Evolutionary conservation across 2,888 invertebrate species (phyloP).

Genomic region (Syrphus vitripennis): DNA sequence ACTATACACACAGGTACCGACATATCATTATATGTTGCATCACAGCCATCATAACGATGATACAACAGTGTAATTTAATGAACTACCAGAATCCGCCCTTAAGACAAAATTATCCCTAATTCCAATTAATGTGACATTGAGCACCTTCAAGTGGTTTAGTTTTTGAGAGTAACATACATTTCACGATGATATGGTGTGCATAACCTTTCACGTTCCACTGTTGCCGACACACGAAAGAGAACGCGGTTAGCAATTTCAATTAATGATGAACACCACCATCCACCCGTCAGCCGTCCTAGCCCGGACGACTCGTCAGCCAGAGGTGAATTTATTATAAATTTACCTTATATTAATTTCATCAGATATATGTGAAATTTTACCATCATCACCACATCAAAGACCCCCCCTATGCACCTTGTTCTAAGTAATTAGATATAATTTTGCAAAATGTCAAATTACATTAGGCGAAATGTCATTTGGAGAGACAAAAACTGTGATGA

Average conservation of each 20-base stretch:
- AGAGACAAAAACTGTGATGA: not conserved
- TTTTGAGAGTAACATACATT: not conserved
- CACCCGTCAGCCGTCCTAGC: too few species aligned
- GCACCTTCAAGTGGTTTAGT: constrained; percentile 18
- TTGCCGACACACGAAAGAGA: not conserved
- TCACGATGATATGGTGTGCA: not conserved
- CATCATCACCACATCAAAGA: not conserved
- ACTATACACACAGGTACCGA: not conserved
- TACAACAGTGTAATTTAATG: constrained; percentile 50
- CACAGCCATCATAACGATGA: not conserved
- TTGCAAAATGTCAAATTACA: not conserved
- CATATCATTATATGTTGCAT: not conserved
- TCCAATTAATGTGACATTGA: constrained; percentile 27
- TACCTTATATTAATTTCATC: not conserved
- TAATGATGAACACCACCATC: not conserved
- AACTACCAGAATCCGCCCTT: constrained; percentile 45
- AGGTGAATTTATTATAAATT: not conserved
- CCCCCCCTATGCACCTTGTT: not conserved
- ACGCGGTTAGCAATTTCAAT: constrained; percentile 1
- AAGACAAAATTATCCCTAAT: constrained; percentile 46
- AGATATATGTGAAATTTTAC: not conserved
- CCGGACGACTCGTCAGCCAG: too few species aligned
- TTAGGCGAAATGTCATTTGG: not conserved
- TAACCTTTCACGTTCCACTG: not conserved
- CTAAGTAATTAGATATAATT: not conserved